A percentile compares a stretch with the other conserved stretches of the same genome.
phyloP scores from a whole-genome alignment of 1,140 invertebrate genomes.

The Euschistus heros region DNA sequence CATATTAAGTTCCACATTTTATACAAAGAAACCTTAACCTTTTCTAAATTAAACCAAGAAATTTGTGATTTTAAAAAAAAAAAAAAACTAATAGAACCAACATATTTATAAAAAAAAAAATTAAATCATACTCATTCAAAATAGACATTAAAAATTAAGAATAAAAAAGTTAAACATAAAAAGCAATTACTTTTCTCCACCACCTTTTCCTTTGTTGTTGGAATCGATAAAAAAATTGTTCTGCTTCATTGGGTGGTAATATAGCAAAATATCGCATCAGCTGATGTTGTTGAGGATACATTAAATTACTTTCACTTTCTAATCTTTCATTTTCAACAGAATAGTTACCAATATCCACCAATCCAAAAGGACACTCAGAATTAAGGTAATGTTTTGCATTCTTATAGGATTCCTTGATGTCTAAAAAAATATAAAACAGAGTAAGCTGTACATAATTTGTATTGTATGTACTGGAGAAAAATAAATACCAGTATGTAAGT shows the following conservation, averaged over 20 bases:
- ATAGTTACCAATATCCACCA: constrained; percentile 35
- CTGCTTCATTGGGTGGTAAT: constrained; percentile 35
- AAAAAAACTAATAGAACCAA: too few relatives aligned
- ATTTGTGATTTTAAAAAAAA: too few relatives aligned
- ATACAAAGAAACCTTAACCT: too few relatives aligned
- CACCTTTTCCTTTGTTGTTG: constrained; percentile 65
- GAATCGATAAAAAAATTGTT: constrained; percentile 52
- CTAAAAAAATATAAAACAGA: constrained; percentile 11
- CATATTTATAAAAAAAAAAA: background rate
- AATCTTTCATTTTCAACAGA: background rate
- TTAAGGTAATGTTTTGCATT: constrained; percentile 20
- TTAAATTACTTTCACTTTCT: constrained; percentile 10
- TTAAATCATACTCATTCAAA: background rate
- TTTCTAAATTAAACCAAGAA: too few relatives aligned
- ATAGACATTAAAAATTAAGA: too few relatives aligned
- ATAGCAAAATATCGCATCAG: constrained; percentile 35
- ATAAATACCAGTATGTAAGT: too few relatives aligned
- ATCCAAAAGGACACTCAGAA: constrained; percentile 41
- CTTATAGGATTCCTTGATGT: constrained; percentile 17
- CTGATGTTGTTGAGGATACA: constrained; percentile 24
- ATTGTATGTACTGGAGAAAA: too few relatives aligned
- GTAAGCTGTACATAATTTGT: too few relatives aligned
- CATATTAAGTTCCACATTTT: too few relatives aligned
- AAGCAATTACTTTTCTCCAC: constrained; percentile 57
- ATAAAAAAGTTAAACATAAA: constrained; percentile 22